Conservation (phyloP, 1,140 invertebrate species). For the Drosophila willistoni region DNA sequence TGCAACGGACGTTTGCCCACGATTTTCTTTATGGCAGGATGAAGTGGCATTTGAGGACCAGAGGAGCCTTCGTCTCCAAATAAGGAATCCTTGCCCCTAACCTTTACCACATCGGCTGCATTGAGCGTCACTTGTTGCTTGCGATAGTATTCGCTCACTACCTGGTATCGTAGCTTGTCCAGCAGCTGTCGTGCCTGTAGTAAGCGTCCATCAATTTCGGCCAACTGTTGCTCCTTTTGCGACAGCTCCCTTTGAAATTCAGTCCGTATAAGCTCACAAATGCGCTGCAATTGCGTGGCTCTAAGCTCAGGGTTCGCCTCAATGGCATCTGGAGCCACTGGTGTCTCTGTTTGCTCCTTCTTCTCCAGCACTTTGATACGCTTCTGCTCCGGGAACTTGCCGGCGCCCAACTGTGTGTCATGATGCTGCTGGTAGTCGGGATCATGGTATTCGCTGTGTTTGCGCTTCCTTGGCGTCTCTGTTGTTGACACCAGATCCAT, state of each 20-base stretch:
- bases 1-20: conserved; percentile 85
- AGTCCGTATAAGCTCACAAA: conserved; percentile 64
- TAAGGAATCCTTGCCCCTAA: conserved; percentile 67
- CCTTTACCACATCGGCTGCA: conserved; percentile 83
- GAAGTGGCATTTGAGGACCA: conserved; percentile 86
- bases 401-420: background rate
- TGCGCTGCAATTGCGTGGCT: conserved; percentile 19
- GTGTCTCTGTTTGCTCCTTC: background rate
- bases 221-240: conserved; percentile 84
- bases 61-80: conserved; percentile 42
- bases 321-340: background rate
- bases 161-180: conserved; percentile 88
- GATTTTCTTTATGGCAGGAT: conserved; percentile 89
- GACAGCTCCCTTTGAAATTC: conserved; percentile 85
- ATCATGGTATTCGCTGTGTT: conserved; percentile 77
- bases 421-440: conserved; percentile 62
- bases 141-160: conserved; percentile 88
- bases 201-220: conserved; percentile 86
- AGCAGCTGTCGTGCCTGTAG: conserved; percentile 86
- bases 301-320: background rate
- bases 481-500: conserved; percentile 62
- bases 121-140: conserved; percentile 85
- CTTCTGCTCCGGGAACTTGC: conserved; percentile 19
- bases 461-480: conserved; percentile 67
- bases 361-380: conserved; percentile 23